A percentile compares a stretch with the other conserved stretches of the same genome.
These are phyloP conservation scores for Acipenser oxyrinchus DNA, from an alignment of 2,797 vertebrate genomes.

Conservation along the genomic window DNA sequence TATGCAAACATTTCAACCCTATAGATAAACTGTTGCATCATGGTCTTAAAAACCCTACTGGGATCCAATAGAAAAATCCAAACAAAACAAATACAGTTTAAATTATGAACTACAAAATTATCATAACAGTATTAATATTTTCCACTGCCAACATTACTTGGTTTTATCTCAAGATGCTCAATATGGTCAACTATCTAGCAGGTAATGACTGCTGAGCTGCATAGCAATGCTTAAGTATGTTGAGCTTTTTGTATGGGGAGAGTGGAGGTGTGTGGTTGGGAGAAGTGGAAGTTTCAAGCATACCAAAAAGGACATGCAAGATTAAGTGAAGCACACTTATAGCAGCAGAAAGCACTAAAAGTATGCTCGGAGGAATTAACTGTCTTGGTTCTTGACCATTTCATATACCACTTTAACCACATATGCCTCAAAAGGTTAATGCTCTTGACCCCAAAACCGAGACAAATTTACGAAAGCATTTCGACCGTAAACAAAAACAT, in stretches of 20 bases:
- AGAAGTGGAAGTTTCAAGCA: slow-evolving; percentile 43
- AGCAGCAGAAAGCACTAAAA: slow-evolving; percentile 41
- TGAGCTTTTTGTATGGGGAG: slow-evolving; percentile 39
- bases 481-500: slow-evolving; percentile 49
- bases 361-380: slow-evolving; percentile 46
- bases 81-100: too few species aligned
- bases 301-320: slow-evolving; percentile 42
- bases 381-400: slow-evolving; percentile 39
- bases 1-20: too few species aligned
- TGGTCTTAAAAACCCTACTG: too few species aligned
- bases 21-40: too few species aligned
- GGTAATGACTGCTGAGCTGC: too few species aligned
- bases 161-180: too few species aligned
- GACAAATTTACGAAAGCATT: slow-evolving; percentile 45
- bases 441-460: slow-evolving; percentile 47
- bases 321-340: slow-evolving; percentile 48
- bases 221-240: slow-evolving; percentile 30
- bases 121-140: too few species aligned
- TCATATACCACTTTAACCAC: slow-evolving; percentile 46
- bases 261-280: slow-evolving; percentile 41
- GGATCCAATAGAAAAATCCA: too few species aligned
- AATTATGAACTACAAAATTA: too few species aligned
- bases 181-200: too few species aligned
- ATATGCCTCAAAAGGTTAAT: slow-evolving; percentile 53
- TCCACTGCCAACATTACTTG: too few species aligned